Evolutionary conservation across 2,113 vertebrate species (phyloP), one percentile per base, ranked within the genome.

Genomic region (Hyperopisus bebe): DNA sequence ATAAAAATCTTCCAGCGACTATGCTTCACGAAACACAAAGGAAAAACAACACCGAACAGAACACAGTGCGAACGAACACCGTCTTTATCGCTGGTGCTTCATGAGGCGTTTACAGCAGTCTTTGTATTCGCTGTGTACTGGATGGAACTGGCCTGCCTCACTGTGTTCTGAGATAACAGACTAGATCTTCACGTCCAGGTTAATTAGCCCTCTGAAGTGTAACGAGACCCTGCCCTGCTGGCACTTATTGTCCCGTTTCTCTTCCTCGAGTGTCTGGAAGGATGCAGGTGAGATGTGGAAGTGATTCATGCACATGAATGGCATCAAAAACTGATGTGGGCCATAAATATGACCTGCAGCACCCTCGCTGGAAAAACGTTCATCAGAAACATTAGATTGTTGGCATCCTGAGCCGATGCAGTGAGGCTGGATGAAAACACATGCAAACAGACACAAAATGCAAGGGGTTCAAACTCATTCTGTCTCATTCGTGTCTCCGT

Each of bases 1-100:
- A 88, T 62, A 87, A 86, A 86, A 87, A 50, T 53, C 48, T 87
- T 87, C 85, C 48, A 35, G 46, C 17, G 31, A 50, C 84, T 87
- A 86, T 51, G 53, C 85, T 53, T 86, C 85, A 87, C n/a, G 31
- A 4, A 47, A 58, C 35, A 58, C 27, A 58, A 27, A 27, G 53
- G 42, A 46, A n/a, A 24, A 62, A 58, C 53, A 42, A 66, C 53
- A 62, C 24, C 3, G 35, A 44, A n/a, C 44, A 1, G 31, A 46
- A 8, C 58, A 5, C 9, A 3, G 39, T 53, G 48, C 17, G 27
- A n/a, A 53, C 8, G 3, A 87, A 19, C 48, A 0, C 2, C 1
- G 11, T 21, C 21, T 86, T 35, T 86, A 86, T 51, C 47, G 31
- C 13, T 53, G 5, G 24, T 19, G 13, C 2, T 87, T 53, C 31